A percentile compares a stretch with the other conserved stretches of the same genome.
phyloP scores from a whole-genome alignment of 2,113 vertebrate genomes.

The Eulemur macaco region DNA sequence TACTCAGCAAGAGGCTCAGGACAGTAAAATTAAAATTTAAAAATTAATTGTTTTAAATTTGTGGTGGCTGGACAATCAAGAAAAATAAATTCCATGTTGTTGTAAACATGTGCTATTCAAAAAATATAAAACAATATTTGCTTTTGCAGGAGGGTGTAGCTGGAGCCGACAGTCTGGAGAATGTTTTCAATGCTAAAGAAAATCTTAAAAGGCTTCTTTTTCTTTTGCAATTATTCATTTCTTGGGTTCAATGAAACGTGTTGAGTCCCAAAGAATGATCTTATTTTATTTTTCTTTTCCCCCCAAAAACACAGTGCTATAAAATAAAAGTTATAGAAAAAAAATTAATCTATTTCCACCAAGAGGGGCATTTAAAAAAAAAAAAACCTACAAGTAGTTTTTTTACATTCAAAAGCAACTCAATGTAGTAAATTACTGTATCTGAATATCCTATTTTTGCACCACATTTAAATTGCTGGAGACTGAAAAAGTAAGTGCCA shows the following conservation, averaged over 20 bases:
- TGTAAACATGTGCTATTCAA: constrained; percentile 12
- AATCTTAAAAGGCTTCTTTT: constrained; percentile 42
- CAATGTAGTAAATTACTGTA: constrained; percentile 49
- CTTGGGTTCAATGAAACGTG: constrained; percentile 3
- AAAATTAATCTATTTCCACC: neutral
- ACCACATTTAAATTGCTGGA: constrained; percentile 37
- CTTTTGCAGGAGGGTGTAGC: constrained; percentile 10
- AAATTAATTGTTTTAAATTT: constrained; percentile 68
- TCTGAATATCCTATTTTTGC: constrained; percentile 50
- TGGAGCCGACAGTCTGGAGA: constrained; percentile 35
- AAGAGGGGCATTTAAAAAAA: neutral
- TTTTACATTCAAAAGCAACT: neutral
- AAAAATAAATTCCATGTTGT: constrained; percentile 52
- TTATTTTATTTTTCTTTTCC: neutral
- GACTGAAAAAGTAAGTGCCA: constrained; percentile 67
- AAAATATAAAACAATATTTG: constrained; percentile 53
- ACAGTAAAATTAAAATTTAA: constrained; percentile 67
- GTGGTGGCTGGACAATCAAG: constrained; percentile 51
- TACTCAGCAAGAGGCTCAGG: constrained; percentile 42
- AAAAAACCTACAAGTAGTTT: neutral
- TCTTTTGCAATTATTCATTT: constrained; percentile 48
- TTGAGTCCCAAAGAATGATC: constrained; percentile 33
- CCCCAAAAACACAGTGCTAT: neutral
- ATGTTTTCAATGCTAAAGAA: constrained; percentile 59
- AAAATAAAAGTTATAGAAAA: constrained; percentile 21